Evolutionary conservation across 2,888 invertebrate genomes (phyloP), one percentile per base, ranked within the genome.

Genomic region (Odiellus spinosus): DNA sequence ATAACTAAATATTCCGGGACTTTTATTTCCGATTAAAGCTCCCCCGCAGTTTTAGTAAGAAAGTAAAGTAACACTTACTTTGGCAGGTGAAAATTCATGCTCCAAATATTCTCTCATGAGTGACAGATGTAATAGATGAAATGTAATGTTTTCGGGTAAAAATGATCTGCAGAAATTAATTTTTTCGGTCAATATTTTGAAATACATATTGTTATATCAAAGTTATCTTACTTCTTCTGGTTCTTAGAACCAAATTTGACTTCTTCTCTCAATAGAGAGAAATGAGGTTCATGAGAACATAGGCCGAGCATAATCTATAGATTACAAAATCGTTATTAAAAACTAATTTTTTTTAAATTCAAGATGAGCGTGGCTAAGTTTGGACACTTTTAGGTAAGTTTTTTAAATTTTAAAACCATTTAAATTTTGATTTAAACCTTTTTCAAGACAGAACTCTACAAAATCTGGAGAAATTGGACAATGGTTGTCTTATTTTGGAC

Each of bases 211-310:
- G 40, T 18, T 38, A 10, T 12, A 18, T 12, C 8, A n/a, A 36
- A 38, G 5, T 40, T 35, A 12, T 35, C 38, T 38, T 44, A 52
- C 42, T 59, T 61, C 45, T 64, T 64, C 48, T 59, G 58, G 19
- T 60, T 58, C 47, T 61, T 63, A 47, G 59, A 64, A 5, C 64
- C 61, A n/a, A 63, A 65, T 40, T 56, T 59, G 53, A 88, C 85
- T 74, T 95, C 93, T 68, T 95, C 96, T 55, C 96, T 74, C 2
- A 98, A 71, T 47, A 98, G 71, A 1, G 90, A 83, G 67, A 98
- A 96, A 67, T 93, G 83, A 1, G 88, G 82, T 63, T 98, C 95
- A 64, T 98, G 96, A 0, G 88, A 82, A 60, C 88, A 87, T 58
- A 96, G 73, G 2, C 95, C 93, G 56, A 98, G 70, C 82, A 96